phyloP scores from a whole-genome alignment of 2,888 invertebrate genomes.

The Kryphioiulus occultus region DNA sequence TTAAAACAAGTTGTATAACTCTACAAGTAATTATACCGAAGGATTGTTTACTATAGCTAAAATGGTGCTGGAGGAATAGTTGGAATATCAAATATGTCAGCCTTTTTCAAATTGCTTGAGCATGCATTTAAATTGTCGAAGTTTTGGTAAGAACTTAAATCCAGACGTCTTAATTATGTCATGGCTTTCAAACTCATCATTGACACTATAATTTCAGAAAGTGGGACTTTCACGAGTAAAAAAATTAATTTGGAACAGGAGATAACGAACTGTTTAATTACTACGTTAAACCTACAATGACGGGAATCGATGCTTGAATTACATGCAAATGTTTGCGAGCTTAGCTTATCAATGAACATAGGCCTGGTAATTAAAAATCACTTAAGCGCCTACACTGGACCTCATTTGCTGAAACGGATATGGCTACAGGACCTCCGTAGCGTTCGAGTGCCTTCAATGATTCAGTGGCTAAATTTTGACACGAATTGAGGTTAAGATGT shows the following conservation, averaged over 20 bases:
- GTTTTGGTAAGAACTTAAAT: background rate
- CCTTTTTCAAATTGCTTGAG: too few species aligned
- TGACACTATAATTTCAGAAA: background rate
- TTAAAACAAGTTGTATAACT: too few species aligned
- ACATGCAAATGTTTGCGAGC: background rate
- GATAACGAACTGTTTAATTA: background rate
- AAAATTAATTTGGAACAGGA: background rate
- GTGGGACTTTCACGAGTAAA: background rate
- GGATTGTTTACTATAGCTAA: too few species aligned
- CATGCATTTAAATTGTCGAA: too few species aligned
- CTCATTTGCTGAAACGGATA: background rate
- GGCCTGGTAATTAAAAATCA: background rate
- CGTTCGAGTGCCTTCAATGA: background rate
- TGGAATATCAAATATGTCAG: too few species aligned
- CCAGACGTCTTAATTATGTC: background rate
- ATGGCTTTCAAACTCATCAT: background rate
- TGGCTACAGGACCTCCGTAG: background rate
- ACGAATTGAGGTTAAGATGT: background rate
- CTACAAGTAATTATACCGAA: too few species aligned
- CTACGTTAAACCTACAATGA: background rate
- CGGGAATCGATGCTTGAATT: background rate
- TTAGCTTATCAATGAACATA: background rate
- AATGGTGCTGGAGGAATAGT: too few species aligned
- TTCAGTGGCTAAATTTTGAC: background rate
- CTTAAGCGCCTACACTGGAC: background rate